Percentiles rank a stretch among this genome's conserved stretches.
phyloP scores from a whole-genome alignment of 2,888 invertebrate species.

The Apamea monoglypha region DNA sequence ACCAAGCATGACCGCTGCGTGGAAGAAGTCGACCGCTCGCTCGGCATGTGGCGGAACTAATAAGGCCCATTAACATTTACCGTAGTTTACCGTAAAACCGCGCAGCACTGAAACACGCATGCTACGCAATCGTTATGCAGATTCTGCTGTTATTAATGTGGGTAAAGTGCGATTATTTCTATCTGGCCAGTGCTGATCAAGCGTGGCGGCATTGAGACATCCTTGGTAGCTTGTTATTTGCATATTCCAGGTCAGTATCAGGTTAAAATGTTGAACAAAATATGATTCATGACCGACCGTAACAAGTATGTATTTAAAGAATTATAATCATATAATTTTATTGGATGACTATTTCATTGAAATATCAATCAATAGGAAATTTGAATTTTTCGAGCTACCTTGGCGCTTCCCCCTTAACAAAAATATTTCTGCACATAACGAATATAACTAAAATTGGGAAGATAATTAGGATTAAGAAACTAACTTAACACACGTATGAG shows the following conservation, averaged over 20 bases:
- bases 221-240: not conserved
- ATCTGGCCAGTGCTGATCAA: conserved; percentile 44
- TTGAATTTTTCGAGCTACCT: no score
- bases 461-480: conserved; percentile 32
- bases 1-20: conserved; percentile 76
- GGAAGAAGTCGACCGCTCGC: conserved; percentile 63
- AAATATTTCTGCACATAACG: not conserved
- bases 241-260: no score
- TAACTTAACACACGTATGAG: conserved; percentile 43
- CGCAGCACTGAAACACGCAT: conserved; percentile 72
- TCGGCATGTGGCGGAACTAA: conserved; percentile 87
- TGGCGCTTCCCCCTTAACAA: no score
- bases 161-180: conserved; percentile 55
- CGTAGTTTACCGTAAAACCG: conserved; percentile 81
- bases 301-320: no score
- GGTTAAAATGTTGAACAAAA: no score
- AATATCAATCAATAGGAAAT: no score
- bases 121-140: conserved; percentile 73
- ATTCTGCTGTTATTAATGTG: conserved; percentile 65
- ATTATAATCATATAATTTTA: no score
- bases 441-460: not conserved
- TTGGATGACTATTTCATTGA: no score
- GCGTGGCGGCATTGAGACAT: conserved; percentile 38
- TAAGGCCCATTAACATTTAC: conserved; percentile 83
- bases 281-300: no score